Conservation (phyloP, 2,113 vertebrate species). For the Apteryx owenii region DNA sequence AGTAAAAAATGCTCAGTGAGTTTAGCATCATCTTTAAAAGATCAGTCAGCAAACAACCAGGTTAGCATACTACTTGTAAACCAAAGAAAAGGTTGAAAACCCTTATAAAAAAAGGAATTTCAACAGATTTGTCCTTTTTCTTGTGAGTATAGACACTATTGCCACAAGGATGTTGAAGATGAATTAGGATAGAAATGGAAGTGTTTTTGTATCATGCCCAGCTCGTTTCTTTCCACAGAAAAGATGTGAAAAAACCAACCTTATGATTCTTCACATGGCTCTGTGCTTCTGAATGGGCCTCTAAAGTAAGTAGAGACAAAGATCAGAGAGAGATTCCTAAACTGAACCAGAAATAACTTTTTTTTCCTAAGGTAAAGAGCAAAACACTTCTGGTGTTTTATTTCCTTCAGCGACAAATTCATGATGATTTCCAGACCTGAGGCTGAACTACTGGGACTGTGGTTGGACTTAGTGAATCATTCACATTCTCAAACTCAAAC, state of each 20-base stretch:
- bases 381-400: not conserved
- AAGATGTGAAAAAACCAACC: not conserved
- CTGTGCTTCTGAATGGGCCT: not conserved
- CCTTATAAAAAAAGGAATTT: not conserved
- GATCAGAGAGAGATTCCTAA: not conserved
- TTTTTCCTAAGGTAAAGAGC: not conserved
- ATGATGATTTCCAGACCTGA: not conserved
- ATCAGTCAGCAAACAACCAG: not conserved
- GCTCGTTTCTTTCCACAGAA: not conserved
- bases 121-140: not conserved
- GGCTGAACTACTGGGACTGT: not conserved
- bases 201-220: fast-evolving
- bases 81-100: not conserved
- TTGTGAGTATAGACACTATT: not conserved
- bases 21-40: constrained; percentile 17
- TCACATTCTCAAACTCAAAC: not conserved
- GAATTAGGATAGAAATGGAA: not conserved
- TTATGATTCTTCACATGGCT: not conserved
- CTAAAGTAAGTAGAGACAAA: not conserved
- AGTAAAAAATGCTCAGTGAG: constrained; percentile 28
- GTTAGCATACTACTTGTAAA: not conserved
- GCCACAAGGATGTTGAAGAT: not conserved
- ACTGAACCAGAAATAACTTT: not conserved
- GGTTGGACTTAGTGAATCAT: not conserved
- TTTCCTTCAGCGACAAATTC: not conserved